Evolutionary conservation across 1,140 invertebrate genomes (phyloP), one percentile per base, ranked within the genome.

Genomic region (Proales similis): DNA sequence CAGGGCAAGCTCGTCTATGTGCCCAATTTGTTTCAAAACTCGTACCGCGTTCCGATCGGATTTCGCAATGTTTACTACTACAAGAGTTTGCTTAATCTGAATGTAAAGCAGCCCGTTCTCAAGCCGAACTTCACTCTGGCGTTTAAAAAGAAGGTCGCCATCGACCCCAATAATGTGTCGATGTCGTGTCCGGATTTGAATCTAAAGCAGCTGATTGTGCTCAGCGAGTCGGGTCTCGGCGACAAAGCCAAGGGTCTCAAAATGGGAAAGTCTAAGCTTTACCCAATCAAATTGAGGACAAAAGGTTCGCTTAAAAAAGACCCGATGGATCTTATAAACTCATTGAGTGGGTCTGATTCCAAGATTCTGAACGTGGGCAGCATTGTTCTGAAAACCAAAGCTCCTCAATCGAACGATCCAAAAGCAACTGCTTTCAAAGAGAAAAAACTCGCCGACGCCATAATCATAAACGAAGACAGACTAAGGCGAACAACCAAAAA

Each of bases 41-140:
- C 51, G 2, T 57, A 57, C 19, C 38, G 51, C 20, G 39, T 57
- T 57, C 51, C 51, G 5, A 14, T 57, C 9, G 36, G 45, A 27
- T 57, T 57, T 57, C 17, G 36, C 5, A 57, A 57, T 57, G 51
- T 57, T 12, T 57, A 57, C 27, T 57, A 57, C 45, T 57, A 57
- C 36, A 57, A 57, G 12, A 42, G 33, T 57, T 26, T 57, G 20
- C 29, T 57, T 9, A 57, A 57, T 42, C 45, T 57, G n/a, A 57
- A 57, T 22, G 45, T 57, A 42, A 39, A 27, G 32, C 39, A 42
- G n/a, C 39, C 45, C 36, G 51, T 57, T 12, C 27, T 57, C 17
- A 57, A 42, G 17, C 51, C 51, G 0, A 36, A 57, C 30, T 26
- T 26, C 17, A 42, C 51, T 12, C 36, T 36, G 7, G 51, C 51